These are phyloP conservation scores for Myrmophylax atrothorax DNA, from an alignment of 2,113 vertebrate species.

Conservation along the genomic window DNA sequence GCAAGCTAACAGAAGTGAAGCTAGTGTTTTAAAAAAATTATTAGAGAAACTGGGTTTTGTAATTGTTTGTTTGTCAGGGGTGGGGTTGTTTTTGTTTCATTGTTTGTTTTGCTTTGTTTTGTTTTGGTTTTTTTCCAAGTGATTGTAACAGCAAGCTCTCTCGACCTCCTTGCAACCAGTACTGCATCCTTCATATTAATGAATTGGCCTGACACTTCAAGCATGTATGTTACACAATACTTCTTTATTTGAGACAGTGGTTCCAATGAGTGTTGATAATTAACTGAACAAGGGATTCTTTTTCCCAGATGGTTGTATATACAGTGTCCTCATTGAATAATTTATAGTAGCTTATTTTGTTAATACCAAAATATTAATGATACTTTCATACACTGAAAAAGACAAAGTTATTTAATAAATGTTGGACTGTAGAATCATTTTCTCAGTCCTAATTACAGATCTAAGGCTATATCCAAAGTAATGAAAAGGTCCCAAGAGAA, in stretches of 20 bases:
- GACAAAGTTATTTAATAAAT: neutral
- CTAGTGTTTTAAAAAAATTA: neutral
- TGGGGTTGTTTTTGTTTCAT: neutral
- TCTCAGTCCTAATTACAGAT: neutral
- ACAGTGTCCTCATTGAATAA: neutral
- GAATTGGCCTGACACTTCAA: neutral
- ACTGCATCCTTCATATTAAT: neutral
- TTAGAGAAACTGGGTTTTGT: neutral
- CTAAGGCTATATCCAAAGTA: neutral
- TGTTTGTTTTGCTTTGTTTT: neutral
- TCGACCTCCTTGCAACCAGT: neutral
- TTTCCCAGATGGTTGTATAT: neutral
- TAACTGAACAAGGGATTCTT: neutral
- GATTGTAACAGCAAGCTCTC: neutral
- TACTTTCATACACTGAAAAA: neutral
- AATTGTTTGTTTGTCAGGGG: neutral
- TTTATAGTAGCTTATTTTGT: neutral
- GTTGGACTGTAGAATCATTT: neutral
- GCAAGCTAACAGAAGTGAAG: neutral
- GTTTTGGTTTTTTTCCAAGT: neutral
- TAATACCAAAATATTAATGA: neutral
- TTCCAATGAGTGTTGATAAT: neutral
- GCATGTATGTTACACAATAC: neutral
- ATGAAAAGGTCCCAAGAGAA: neutral
- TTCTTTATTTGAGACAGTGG: neutral